phyloP scores from a whole-genome alignment of 1,140 invertebrate genomes.

The Camponotus floridanus region DNA sequence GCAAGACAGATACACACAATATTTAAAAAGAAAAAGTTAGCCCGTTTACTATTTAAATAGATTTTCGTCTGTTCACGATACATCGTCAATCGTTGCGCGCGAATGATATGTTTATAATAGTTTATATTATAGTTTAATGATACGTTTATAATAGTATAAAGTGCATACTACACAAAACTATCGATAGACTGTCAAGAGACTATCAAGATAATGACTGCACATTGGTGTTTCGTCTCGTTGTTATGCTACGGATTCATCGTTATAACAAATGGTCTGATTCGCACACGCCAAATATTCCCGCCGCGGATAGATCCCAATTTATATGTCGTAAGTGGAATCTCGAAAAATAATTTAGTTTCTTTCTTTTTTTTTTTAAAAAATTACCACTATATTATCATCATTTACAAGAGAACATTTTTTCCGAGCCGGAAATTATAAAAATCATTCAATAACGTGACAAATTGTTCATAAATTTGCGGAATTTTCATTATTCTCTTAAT shows the following conservation, averaged over 20 bases:
- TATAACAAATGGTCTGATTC: conserved; percentile 24
- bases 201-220: not conserved
- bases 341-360: not conserved
- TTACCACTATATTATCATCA: not conserved
- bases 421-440: not conserved
- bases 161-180: not conserved
- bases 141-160: not conserved
- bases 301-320: conserved; percentile 7
- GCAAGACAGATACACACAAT: too few species aligned
- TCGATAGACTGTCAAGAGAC: not conserved
- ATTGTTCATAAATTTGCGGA: too few species aligned
- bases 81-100: not conserved
- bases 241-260: conserved; percentile 11
- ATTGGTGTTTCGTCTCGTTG: conserved; percentile 23
- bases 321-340: conserved; percentile 35
- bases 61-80: too few species aligned
- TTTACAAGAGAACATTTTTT: not conserved
- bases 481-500: not conserved
- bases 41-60: not conserved
- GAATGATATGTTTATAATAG: not conserved
- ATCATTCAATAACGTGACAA: too few species aligned
- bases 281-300: not conserved
- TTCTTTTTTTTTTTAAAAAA: not conserved
- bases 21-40: not conserved
- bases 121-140: not conserved